Conservation (phyloP, 2,888 invertebrate species). For the Nysson spinosus region DNA sequence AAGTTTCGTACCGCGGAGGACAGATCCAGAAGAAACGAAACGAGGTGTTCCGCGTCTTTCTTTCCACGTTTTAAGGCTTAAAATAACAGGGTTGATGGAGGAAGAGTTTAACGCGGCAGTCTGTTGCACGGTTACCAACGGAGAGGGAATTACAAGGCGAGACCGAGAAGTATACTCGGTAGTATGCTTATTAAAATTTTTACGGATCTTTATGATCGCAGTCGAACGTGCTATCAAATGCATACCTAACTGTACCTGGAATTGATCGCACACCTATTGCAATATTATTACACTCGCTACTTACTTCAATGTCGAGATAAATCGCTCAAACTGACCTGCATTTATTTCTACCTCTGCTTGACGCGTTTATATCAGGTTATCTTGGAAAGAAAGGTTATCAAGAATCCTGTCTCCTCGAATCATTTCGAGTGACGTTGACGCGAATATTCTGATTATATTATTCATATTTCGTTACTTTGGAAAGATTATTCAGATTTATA, state of each 20-base stretch:
- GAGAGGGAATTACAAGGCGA: slow-evolving; percentile 33
- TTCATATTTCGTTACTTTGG: no score
- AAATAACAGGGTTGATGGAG: slow-evolving; percentile 1
- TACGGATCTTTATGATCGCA: slow-evolving; percentile 46
- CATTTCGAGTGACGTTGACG: no score
- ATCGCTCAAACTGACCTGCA: no score
- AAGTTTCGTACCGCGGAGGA: no score
- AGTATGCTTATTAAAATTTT: slow-evolving; percentile 49
- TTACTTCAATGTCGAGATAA: no score
- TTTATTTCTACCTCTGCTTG: no score
- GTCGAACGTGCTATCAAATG: slow-evolving; percentile 45
- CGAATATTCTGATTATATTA: no score
- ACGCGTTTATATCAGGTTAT: no score
- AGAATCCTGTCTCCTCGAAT: no score
- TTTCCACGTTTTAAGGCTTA: not conserved
- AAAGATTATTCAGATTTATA: no score
- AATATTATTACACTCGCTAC: slow-evolving; percentile 25
- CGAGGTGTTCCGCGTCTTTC: not conserved
- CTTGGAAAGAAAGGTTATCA: no score
- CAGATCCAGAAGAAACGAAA: no score
- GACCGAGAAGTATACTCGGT: slow-evolving; percentile 20
- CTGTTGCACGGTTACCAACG: slow-evolving; percentile 20
- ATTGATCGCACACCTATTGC: slow-evolving; percentile 34
- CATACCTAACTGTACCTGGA: slow-evolving; percentile 53
- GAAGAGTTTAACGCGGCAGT: slow-evolving; percentile 17